A percentile compares a stretch with the other conserved stretches of the same genome.
Conservation (phyloP, 1,140 invertebrate genomes). For the Trichonephila inaurata region DNA sequence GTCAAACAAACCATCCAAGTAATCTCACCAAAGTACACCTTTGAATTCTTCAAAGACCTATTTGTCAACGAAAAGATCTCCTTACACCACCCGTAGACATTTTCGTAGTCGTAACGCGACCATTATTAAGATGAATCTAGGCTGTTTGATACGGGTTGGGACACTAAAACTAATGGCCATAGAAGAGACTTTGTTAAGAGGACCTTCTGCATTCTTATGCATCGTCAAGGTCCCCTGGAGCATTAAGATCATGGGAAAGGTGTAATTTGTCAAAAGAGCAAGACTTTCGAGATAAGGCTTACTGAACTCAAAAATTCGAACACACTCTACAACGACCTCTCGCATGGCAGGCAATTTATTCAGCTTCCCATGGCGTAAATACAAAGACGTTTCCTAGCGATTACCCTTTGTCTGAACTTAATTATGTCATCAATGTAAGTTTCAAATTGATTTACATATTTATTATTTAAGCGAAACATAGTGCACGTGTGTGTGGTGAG, state of each 20-base stretch:
- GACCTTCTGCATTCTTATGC: not conserved
- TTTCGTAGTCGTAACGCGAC: not conserved
- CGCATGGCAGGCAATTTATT: slow-evolving; percentile 14
- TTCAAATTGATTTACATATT: not conserved
- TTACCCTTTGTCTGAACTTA: slow-evolving; percentile 10
- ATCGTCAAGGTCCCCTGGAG: not conserved
- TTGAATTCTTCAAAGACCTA: not conserved
- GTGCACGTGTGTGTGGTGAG: not conserved
- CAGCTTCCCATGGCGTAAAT: not conserved
- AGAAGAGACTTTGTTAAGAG: slow-evolving; percentile 3
- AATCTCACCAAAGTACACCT: not conserved
- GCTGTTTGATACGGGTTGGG: not conserved
- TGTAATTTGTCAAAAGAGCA: slow-evolving; percentile 50
- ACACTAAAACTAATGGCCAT: slow-evolving; percentile 37
- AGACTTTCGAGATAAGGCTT: slow-evolving; percentile 12
- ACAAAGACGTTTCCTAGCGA: not conserved
- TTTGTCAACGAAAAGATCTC: not conserved
- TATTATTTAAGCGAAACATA: not conserved
- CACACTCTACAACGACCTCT: not conserved
- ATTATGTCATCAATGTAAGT: not conserved
- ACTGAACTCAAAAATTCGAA: slow-evolving; percentile 33
- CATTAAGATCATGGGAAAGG: slow-evolving; percentile 23
- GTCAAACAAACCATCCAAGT: not conserved
- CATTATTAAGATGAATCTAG: slow-evolving; percentile 45
- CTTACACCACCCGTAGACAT: not conserved